Evolutionary conservation across 2,888 invertebrate genomes (phyloP), one percentile per base, ranked within the genome.

Genomic region (Clanis bilineata): DNA sequence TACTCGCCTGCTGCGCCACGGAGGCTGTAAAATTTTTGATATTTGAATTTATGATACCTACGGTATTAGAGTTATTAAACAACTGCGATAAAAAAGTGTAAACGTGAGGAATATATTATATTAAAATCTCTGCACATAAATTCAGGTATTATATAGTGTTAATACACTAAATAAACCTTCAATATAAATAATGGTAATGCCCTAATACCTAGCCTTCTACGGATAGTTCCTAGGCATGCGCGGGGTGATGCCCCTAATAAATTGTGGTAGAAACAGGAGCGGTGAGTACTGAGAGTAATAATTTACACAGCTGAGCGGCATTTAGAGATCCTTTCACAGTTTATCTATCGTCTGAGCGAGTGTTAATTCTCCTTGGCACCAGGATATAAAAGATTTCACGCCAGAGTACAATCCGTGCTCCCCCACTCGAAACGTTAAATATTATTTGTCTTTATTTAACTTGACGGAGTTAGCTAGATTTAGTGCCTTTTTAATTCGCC

Each of bases 291-390:
- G 74, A 80, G 80, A 75, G 79, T 69, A 72, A 84, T 86, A 85
- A 84, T 76, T 86, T 79, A 85, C 74, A 69, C 64, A 71, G 67
- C 72, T 76, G 73, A 80, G 75, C 75, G 76, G 77, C 76, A 75
- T 82, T 83, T 82, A 82, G 82, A 76, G 79, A 77, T 79, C 73
- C 74, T 70, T 73, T 76, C 74, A 69, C 75, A 73, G 76, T 78
- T 77, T 80, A 80, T 79, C 75, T 76, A 71, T 70, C 67, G 65
- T 70, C 70, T 71, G 66, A 69, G 70, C 65, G 65, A 70, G 71
- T 72, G 74, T 71, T 79, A 75, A 77, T 80, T 74, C 72, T 65
- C 58, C n/a, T 51, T 47, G 25, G 39, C 25, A 39, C n/a, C 25
- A 43, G 65, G 67, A 68, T 72, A 73, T 71, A 75, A 74, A 77